Evolutionary conservation across 2,113 vertebrate species (phyloP).

Genomic region (Microtus pennsylvanicus): DNA sequence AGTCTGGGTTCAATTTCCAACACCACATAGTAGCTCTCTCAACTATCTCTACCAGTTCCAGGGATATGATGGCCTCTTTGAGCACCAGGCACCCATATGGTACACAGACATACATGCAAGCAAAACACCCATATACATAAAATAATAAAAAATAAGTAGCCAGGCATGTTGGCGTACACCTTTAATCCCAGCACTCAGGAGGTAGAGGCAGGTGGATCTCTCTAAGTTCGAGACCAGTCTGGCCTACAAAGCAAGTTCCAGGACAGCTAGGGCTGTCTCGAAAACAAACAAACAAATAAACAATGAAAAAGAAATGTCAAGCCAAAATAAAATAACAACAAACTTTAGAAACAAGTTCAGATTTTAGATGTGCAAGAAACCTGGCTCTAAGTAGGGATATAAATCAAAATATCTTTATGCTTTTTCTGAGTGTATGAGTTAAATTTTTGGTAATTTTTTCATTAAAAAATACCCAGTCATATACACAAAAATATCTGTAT

Average conservation of each 20-base stretch:
- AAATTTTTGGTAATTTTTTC: constrained; percentile 39
- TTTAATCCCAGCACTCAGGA: not conserved
- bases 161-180: no score
- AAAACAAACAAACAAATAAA: not conserved
- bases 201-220: not conserved
- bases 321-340: constrained; percentile 10
- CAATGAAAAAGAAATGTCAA: constrained; percentile 6
- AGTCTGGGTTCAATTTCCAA: no score
- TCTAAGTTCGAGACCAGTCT: not conserved
- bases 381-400: not conserved
- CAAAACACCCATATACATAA: no score
- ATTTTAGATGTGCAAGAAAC: not conserved
- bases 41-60: no score
- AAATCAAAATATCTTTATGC: constrained; percentile 14
- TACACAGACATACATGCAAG: no score
- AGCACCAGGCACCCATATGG: no score
- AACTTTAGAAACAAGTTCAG: constrained; percentile 46
- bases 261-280: not conserved
- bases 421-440: constrained; percentile 7
- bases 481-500: not conserved
- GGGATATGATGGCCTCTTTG: no score
- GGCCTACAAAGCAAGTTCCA: not conserved
- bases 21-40: no score
- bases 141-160: no score
- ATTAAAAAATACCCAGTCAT: not conserved